Conservation (phyloP, 2,888 invertebrate species). For the Agriopis leucophaearia region DNA sequence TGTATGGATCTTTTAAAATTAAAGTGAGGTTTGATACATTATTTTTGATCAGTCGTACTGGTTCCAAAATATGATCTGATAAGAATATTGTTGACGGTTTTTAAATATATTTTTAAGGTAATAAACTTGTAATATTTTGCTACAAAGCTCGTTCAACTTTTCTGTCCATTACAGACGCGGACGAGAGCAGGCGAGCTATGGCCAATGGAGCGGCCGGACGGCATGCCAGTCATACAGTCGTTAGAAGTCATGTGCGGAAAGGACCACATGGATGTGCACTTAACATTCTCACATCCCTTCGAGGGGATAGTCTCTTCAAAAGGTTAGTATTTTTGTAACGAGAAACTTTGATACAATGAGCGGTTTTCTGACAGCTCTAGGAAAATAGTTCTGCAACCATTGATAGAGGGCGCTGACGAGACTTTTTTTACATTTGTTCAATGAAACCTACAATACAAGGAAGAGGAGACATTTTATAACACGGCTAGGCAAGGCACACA, state of each 20-base stretch:
- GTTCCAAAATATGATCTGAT: not conserved
- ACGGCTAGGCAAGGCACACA: too few species aligned
- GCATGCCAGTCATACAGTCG: slow-evolving; percentile 95
- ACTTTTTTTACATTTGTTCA: too few species aligned
- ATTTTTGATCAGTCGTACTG: too few species aligned
- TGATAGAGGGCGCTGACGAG: too few species aligned
- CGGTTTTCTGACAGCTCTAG: too few species aligned
- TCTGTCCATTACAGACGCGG: slow-evolving; percentile 65
- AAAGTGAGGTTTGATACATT: too few species aligned
- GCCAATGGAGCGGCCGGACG: slow-evolving; percentile 95
- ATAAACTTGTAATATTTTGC: too few species aligned
- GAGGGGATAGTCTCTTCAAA: slow-evolving; percentile 97
- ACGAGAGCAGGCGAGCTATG: slow-evolving; percentile 91
- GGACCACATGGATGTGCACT: slow-evolving; percentile 97
- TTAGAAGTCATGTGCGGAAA: slow-evolving; percentile 98
- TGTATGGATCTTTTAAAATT: too few species aligned
- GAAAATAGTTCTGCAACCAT: too few species aligned
- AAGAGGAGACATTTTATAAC: too few species aligned
- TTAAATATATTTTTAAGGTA: too few species aligned
- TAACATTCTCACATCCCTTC: slow-evolving; percentile 96
- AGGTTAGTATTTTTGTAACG: slow-evolving; percentile 75
- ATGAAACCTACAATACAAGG: too few species aligned
- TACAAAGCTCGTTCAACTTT: slow-evolving; percentile 11
- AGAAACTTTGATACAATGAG: not conserved
- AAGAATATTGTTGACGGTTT: not conserved